Evolutionary conservation across 37 sponge, comb jelly and placozoan species (phyloP).

Genomic region (Agelas oroides): DNA sequence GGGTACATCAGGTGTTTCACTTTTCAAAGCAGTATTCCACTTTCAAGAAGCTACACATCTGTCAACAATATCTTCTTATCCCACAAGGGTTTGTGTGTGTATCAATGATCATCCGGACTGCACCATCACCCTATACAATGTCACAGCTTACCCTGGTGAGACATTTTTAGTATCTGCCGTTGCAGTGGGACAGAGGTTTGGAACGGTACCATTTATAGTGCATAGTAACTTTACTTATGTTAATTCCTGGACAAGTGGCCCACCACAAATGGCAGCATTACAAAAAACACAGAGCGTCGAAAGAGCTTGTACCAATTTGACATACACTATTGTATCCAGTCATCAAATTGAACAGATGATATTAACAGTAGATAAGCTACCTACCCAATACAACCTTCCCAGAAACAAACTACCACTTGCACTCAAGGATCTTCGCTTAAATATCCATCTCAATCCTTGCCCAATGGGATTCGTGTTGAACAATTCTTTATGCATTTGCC

Average conservation of each 20-base stretch:
- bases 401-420: background rate
- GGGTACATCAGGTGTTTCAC: too few relatives aligned
- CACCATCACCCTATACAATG: too few relatives aligned
- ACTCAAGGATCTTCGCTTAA: background rate
- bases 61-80: background rate
- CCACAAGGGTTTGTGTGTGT: conserved; percentile 2
- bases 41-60: background rate
- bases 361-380: background rate
- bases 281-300: background rate
- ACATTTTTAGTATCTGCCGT: background rate
- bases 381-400: background rate
- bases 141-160: too few relatives aligned
- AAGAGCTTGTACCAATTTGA: background rate
- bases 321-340: background rate
- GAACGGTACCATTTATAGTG: background rate
- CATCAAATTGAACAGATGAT: background rate
- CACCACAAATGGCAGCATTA: background rate
- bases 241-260: background rate
- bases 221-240: background rate
- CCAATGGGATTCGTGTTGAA: conserved; percentile 9
- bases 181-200: conserved; percentile 4
- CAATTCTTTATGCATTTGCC: background rate
- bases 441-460: background rate
- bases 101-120: background rate
- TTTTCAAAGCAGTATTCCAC: background rate